Base-by-base conservation (phyloP, 2,888 invertebrate species). In the Micropterix aruncella region DNA sequence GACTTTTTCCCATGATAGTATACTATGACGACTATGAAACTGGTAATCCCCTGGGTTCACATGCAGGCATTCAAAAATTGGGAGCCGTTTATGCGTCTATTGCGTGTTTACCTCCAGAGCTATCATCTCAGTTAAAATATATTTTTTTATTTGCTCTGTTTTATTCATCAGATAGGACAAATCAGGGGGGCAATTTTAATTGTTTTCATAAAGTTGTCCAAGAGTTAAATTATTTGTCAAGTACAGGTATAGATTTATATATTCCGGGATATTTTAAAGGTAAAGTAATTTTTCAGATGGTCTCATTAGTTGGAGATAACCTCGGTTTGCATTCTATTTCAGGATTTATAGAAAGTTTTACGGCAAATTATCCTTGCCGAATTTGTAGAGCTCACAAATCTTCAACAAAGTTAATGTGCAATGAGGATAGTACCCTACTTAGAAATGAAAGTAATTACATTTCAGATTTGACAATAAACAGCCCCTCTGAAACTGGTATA, bases 11-110 rank as follows among this genome's bases (percentile, higher is more conserved):
- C 12, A 40, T 50, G 4, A 46, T 45, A 27, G 16, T 51, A 36
- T 51, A 46, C 41, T 50, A 46, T 46, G 50, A 52, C 42, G 51
- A 50, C 14, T 46, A 47, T n/a, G 52, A 51, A 46, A 46, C 47
- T 37, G 46, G 45, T 16, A 50, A 52, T 37, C 42, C 46, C 1
- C 36, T 50, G 38, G 50, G 50, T 14, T 47, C 44, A 37, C 51
- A 50, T 38, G 18, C 46, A 15, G 47, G 46, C 14, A 47, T 40
- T 27, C 44, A 49, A 41, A 51, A 51, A 48, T 42, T 51, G 27
- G 48, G 49, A 4, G 47, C 44, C 19, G 46, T 50, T 3, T 49
- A 52, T 42, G 46, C 43, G n/a, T 46, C 49, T 12, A 48, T 50
- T 38, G 48, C 44, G 42, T 51, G 50, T 18, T 37, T 51, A 18